Evolutionary conservation across 2,797 vertebrate species (phyloP).

Genomic region (Anguilla megastoma): DNA sequence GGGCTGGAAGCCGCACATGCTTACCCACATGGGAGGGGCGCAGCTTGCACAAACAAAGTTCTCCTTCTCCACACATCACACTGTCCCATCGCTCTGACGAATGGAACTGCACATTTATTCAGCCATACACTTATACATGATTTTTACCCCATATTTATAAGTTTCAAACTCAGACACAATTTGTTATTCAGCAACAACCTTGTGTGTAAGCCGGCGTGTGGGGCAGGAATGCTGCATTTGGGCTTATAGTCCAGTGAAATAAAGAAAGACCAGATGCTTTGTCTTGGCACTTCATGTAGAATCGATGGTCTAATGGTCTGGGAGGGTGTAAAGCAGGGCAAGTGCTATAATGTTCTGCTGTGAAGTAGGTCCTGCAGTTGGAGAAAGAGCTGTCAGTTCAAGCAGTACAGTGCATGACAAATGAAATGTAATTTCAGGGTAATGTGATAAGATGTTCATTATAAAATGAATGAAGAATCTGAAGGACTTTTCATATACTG

Average conservation of each 20-base stretch:
- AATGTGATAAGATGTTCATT: not conserved
- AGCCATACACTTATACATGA: constrained; percentile 16
- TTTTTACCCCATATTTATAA: not conserved
- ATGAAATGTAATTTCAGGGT: not conserved
- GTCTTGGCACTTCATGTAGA: not conserved
- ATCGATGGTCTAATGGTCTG: constrained; percentile 16
- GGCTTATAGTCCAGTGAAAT: not conserved
- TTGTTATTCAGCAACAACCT: not conserved
- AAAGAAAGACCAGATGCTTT: not conserved
- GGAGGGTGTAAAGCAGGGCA: constrained; percentile 17
- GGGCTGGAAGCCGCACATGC: not conserved
- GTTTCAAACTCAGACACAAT: constrained; percentile 2
- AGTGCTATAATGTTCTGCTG: constrained; percentile 12
- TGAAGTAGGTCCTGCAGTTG: not conserved
- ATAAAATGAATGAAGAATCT: not conserved
- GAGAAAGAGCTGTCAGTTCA: constrained; percentile 2
- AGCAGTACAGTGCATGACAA: not conserved
- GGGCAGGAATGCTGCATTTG: not conserved
- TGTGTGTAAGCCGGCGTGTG: not conserved
- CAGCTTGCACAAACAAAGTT: constrained; percentile 12
- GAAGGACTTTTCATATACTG: not conserved
- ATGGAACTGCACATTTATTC: constrained; percentile 33
- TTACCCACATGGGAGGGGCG: not conserved
- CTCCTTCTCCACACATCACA: not conserved
- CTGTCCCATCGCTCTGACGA: not conserved